Percentiles rank a stretch among this genome's conserved stretches.
These are phyloP conservation scores for Botia almorhae DNA, from an alignment of 2,797 vertebrate genomes.

Conservation along the genomic window DNA sequence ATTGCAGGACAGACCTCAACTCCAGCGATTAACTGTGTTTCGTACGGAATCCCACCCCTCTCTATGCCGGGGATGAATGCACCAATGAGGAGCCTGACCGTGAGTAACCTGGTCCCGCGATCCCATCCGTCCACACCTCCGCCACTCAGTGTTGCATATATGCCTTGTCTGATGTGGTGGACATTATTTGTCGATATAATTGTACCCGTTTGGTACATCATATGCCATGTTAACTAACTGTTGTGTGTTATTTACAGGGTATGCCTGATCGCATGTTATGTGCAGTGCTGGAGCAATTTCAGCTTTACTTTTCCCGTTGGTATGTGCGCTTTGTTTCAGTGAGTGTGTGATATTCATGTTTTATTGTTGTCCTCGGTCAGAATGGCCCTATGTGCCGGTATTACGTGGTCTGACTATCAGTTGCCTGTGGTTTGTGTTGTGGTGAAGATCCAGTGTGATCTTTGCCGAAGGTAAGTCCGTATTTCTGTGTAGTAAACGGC, in stretches of 20 bases:
- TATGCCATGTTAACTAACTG: constrained; percentile 87
- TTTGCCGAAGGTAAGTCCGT: constrained; percentile 77
- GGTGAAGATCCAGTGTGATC: constrained; percentile 71
- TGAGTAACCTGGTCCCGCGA: constrained; percentile 75
- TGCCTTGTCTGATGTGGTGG: constrained; percentile 83
- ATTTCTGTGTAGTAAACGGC: constrained; percentile 70
- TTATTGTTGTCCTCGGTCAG: constrained; percentile 55
- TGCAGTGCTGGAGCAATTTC: constrained; percentile 89
- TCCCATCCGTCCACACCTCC: constrained; percentile 72
- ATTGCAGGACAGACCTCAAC: constrained; percentile 60
- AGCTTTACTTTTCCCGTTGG: constrained; percentile 90
- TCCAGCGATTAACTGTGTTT: constrained; percentile 55
- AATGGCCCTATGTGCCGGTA: constrained; percentile 47
- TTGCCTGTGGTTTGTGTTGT: constrained; percentile 57
- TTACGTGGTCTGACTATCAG: constrained; percentile 49
- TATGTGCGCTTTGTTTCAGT: constrained; percentile 88
- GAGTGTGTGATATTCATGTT: constrained; percentile 80
- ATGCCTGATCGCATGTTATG: constrained; percentile 91
- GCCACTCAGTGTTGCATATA: constrained; percentile 81
- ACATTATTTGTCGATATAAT: constrained; percentile 80
- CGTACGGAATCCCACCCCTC: constrained; percentile 73
- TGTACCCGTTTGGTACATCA: constrained; percentile 81
- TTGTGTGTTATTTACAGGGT: constrained; percentile 89
- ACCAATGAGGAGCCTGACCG: constrained; percentile 90
- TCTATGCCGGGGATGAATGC: constrained; percentile 84